Percentiles rank a stretch among this genome's conserved stretches.
phyloP scores from a whole-genome alignment of 2,113 vertebrate genomes.

The Pygathrix nemaeus region DNA sequence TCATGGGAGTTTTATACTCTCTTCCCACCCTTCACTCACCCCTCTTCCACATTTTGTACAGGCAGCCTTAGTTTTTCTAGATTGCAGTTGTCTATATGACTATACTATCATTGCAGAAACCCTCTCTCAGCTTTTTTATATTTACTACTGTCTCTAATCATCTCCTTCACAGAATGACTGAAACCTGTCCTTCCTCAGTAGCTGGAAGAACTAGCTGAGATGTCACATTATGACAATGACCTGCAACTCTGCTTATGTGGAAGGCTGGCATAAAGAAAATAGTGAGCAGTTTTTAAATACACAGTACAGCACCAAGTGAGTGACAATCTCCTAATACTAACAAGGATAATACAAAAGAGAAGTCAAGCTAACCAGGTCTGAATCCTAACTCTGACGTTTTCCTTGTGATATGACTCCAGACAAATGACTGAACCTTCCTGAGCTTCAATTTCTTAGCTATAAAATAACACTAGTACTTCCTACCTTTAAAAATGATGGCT shows the following conservation, averaged over 20 bases:
- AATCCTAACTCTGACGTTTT: not conserved
- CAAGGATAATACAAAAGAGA: not conserved
- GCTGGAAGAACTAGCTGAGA: not conserved
- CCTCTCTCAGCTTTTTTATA: not conserved
- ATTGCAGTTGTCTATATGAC: not conserved
- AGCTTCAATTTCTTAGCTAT: constrained; percentile 32
- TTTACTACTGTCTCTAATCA: not conserved
- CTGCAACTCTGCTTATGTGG: not conserved
- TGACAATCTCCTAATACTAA: not conserved
- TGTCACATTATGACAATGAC: not conserved
- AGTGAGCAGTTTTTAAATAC: not conserved
- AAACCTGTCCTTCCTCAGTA: not conserved
- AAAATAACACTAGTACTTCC: not conserved
- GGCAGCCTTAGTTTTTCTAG: not conserved
- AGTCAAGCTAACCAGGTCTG: not conserved
- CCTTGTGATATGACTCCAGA: not conserved
- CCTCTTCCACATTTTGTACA: not conserved
- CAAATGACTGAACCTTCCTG: not conserved
- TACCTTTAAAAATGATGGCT: not conserved
- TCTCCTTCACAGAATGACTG: not conserved
- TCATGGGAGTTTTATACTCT: not conserved
- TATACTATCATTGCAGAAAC: not conserved
- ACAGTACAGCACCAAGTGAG: not conserved
- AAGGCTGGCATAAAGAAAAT: not conserved
- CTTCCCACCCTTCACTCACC: not conserved